Base-by-base conservation (phyloP, 2,797 vertebrate genomes). In the Chloroceryle inda region DNA sequence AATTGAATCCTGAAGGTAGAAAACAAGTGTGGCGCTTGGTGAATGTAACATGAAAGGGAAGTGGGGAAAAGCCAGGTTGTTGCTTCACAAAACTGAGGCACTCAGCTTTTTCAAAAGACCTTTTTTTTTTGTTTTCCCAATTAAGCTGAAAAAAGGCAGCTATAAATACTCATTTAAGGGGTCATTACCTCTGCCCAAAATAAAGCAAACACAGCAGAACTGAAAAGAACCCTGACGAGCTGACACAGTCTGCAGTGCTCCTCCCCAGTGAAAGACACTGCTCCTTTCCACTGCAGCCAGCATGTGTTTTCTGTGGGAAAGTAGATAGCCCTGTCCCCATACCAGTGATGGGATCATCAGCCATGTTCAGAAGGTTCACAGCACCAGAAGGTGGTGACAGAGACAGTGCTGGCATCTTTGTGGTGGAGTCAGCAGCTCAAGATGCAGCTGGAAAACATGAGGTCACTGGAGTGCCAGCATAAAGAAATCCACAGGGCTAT, bases 361-460 rank as follows among this genome's bases (percentile, higher is more conserved):
- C 26, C 9, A 2, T 2, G 23, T 18, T 71, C 29, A 81, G 17
- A 33, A 84, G n/a, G 19, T 42, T 75, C 16, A 5, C 17, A 76
- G 40, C 38, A 55, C 29, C 40, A 61, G n/a, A 40, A 66, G 22
- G 8, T 0, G 1, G 55, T 50, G 45, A n/a, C 42, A 64, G n/a
- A 33, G 29, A 40, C 29, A 84, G 24, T 1, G 2, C 27, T 40
- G 55, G 11, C 1, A 2, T 72, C 66, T 73, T 84, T 0, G 0
- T 5, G 21, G 26, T 74, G 23, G 11, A 77, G 31, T 68, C 58
- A 72, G 53, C 63, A 40, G 35, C 4, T 75, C 15, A 69, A 47
- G 45, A 35, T 37, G 26, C 20, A 66, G 23, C 18, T 44, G 62
- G 55, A 73, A 92, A 59, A 38, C 55, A 22, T 7, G 11, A 23